Percentiles rank a stretch among this genome's conserved stretches.
Evolutionary conservation across 1,140 invertebrate species (phyloP).

Genomic region (Cheumatopsyche charites): DNA sequence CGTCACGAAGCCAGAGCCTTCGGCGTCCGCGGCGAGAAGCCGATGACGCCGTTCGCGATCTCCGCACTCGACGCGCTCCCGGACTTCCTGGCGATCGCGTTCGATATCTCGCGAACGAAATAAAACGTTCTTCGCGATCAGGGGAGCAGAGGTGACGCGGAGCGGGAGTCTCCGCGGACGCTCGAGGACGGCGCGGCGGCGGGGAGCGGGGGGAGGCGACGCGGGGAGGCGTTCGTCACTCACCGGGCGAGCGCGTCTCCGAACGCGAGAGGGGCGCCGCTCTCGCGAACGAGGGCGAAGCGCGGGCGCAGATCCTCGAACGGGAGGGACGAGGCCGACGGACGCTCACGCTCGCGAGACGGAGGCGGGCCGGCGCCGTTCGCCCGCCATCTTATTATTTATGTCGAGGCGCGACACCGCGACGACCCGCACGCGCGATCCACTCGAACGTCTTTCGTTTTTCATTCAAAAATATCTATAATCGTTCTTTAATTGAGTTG

Average conservation of each 20-base stretch:
- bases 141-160: background rate
- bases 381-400: conserved; percentile 64
- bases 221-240: conserved; percentile 45
- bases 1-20: background rate
- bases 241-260: no score
- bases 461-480: no score
- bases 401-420: conserved; percentile 50
- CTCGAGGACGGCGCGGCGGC: background rate
- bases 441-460: no score
- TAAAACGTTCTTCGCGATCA: no score
- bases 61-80: background rate
- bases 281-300: no score
- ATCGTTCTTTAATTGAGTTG: no score
- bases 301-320: no score
- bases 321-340: background rate
- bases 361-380: conserved; percentile 16
- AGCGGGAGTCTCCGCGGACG: background rate
- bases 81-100: background rate
- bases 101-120: no score
- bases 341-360: background rate
- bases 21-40: background rate
- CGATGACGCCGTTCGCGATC: background rate
- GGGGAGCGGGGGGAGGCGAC: background rate
- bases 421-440: no score
- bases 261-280: no score